Conservation (phyloP, 1,140 invertebrate genomes). For the Trypoxylus dichotomus region DNA sequence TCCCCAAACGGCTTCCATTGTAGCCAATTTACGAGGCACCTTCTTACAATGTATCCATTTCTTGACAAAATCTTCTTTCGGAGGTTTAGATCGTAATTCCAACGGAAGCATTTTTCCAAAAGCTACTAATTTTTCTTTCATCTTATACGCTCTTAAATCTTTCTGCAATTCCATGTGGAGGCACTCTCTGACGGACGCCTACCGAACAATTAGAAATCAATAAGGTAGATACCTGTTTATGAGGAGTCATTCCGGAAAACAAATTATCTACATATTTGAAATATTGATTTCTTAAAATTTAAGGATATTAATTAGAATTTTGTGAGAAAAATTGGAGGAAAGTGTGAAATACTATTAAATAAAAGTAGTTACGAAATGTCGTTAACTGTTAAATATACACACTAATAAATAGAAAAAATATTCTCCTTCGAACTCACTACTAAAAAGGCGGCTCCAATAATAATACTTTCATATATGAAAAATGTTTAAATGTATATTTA, state of each 20-base stretch:
- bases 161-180: conserved; percentile 54
- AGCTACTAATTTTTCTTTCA: conserved; percentile 50
- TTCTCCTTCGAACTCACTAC: too few relatives aligned
- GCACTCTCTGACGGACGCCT: conserved; percentile 34
- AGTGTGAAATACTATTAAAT: too few relatives aligned
- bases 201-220: background rate
- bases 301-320: too few relatives aligned
- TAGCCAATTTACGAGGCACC: conserved; percentile 58
- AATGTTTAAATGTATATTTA: too few relatives aligned
- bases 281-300: background rate
- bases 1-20: conserved; percentile 62
- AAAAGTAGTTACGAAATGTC: too few relatives aligned
- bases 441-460: too few relatives aligned
- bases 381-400: too few relatives aligned
- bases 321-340: too few relatives aligned
- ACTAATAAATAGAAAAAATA: too few relatives aligned
- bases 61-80: conserved; percentile 54
- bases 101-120: conserved; percentile 58
- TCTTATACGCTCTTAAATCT: conserved; percentile 57
- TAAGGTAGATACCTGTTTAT: background rate
- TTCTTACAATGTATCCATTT: conserved; percentile 57
- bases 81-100: conserved; percentile 56
- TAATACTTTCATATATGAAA: too few relatives aligned
- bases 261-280: background rate
- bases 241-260: background rate